Base-by-base conservation (phyloP, 1,140 invertebrate genomes). In the Scaptodrosophila lebanonensis region DNA sequence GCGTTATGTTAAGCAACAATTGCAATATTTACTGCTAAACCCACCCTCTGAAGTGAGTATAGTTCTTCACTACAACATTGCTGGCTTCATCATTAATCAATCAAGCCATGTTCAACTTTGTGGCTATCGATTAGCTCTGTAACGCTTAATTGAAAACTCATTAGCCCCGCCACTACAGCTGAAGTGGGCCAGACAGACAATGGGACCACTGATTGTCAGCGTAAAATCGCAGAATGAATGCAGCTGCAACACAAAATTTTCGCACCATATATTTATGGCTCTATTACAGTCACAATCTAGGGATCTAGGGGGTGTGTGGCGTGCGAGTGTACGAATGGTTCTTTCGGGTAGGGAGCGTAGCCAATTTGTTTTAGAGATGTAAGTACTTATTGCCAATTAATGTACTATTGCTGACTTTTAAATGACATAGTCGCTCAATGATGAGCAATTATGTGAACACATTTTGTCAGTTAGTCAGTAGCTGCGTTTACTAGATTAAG, bases 131-230 rank as follows among this genome's bases (percentile, higher is more conserved):
- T n/a, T 47, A 33, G 29, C 30, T 30, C 29, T 76, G 72, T 82
- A 65, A 82, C 75, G 73, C 75, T 73, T 82, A 75, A 82, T 82
- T 69, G 75, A 66, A 82, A 73, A 82, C 75, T 82, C 75, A 82
- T 82, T 82, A 82, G 69, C 49, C 20, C 27, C 52, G 53, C 59
- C 36, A 17, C 20, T 56, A n/a, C n/a, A n/a, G n/a, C 20, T 45
- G 20, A 18, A 32, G 40, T 30, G 2, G 11, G 17, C 49, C 47
- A 22, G 17, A 25, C 43, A 61, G 53, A 71, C 62, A 72, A 71
- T 66, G 35, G 38, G 22, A 5, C 39, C 50, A 62, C 67, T 73
- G 68, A 77, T 67, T 59, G 69, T 53, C 63, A 54, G 56, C 63
- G 56, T 67, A 64, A 67, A 67, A 67, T 67, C 65, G 65, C 30